Conservation (phyloP, 1,140 invertebrate genomes). For the Diabrotica undecimpunctata region DNA sequence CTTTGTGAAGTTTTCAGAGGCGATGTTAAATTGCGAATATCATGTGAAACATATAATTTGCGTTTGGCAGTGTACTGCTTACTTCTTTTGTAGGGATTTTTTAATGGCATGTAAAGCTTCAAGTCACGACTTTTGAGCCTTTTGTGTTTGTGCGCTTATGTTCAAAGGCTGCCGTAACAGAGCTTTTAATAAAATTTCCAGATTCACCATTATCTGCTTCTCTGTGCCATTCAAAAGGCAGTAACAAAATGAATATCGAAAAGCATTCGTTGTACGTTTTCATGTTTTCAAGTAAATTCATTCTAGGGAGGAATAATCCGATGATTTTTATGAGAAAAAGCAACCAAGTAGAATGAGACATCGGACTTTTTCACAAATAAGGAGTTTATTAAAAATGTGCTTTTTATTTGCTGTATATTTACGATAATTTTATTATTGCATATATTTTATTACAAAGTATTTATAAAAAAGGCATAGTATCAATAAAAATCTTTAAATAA, state of each 20-base stretch:
- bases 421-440: too few species aligned
- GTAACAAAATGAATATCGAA: slow-evolving; percentile 2
- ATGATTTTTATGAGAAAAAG: neutral
- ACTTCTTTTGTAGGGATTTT: slow-evolving; percentile 28
- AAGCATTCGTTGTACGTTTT: neutral
- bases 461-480: too few species aligned
- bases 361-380: too few species aligned
- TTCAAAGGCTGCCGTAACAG: slow-evolving; percentile 1
- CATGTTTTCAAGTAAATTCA: slow-evolving; percentile 3
- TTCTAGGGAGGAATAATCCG: neutral
- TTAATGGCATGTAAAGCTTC: slow-evolving; percentile 1
- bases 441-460: too few species aligned
- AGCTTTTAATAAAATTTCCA: slow-evolving; percentile 3
- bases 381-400: too few species aligned
- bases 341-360: neutral
- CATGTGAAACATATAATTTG: slow-evolving; percentile 26
- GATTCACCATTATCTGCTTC: slow-evolving; percentile 2
- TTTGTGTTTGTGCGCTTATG: slow-evolving; percentile 2
- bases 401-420: too few species aligned
- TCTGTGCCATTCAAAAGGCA: neutral
- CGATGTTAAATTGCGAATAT: neutral
- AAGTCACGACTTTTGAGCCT: slow-evolving; percentile 1
- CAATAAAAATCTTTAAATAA: too few species aligned
- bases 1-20: neutral
- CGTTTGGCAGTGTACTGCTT: slow-evolving; percentile 30